Evolutionary conservation across 1,140 invertebrate species (phyloP).

Genomic region (Drosophila miranda): DNA sequence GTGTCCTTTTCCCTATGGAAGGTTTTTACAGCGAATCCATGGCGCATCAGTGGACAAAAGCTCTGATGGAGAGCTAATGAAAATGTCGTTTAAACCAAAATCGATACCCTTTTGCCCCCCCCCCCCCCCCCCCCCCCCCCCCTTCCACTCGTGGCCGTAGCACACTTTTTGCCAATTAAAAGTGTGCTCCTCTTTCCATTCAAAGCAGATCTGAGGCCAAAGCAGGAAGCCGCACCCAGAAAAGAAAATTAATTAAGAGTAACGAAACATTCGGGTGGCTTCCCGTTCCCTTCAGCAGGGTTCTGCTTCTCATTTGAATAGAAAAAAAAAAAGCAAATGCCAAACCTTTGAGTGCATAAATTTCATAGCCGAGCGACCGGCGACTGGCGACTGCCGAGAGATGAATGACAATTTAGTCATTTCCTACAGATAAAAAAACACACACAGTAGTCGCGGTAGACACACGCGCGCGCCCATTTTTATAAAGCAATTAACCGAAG

Average conservation of each 20-base stretch:
- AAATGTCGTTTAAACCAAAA: too few species aligned
- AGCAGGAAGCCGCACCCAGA: constrained; percentile 72
- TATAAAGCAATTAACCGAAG: constrained; percentile 74
- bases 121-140: too few species aligned
- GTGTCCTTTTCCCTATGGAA: too few species aligned
- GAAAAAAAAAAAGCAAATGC: constrained; percentile 19
- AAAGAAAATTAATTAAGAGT: constrained; percentile 75
- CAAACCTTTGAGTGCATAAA: constrained; percentile 41
- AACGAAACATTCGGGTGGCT: constrained; percentile 25
- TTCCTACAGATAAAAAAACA: constrained; percentile 21
- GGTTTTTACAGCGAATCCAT: too few species aligned
- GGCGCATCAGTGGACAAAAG: too few species aligned
- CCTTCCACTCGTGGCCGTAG: too few species aligned
- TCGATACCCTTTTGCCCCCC: too few species aligned
- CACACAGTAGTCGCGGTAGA: constrained; percentile 48
- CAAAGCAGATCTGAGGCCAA: constrained; percentile 6
- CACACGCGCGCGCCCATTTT: constrained; percentile 69
- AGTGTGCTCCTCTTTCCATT: not conserved
- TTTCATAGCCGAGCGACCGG: constrained; percentile 22
- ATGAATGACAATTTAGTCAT: constrained; percentile 49
- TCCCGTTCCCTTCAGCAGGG: constrained; percentile 12
- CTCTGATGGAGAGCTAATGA: too few species aligned
- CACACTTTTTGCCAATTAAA: constrained; percentile 22
- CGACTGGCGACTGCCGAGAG: constrained; percentile 8
- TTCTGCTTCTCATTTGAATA: constrained; percentile 17